Evolutionary conservation across 1,140 invertebrate species (phyloP), one percentile per base, ranked within the genome.

Genomic region (Leptinotarsa lineolata): DNA sequence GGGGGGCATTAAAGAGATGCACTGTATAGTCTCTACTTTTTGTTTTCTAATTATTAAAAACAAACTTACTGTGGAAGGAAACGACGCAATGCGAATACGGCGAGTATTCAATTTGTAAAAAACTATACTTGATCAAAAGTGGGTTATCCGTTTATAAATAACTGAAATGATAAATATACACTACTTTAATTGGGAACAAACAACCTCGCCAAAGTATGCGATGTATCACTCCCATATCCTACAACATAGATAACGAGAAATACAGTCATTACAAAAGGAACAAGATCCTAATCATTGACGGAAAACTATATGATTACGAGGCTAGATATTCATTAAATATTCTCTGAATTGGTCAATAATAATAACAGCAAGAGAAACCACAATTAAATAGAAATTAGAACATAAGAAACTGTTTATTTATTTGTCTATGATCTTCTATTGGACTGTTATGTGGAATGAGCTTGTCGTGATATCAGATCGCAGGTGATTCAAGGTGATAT

Each of bases 371-470:
- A 54, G n/a, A 54, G 48, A 54, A 54, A 54, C 48, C 48, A 18
- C 48, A n/a, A 54, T 54, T 54, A 54, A 54, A 54, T 54, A 54
- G 48, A 54, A 54, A 54, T 54, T 54, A 54, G 48, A n/a, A 54
- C 48, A 54, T 54, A 8, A 54, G 48, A 18, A 54, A 54, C 48
- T n/a, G 48, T 54, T n/a, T 3, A 54, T 54, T 54, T 54, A 54
- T 54, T 54, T 54, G n/a, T 54, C 48, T 54, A 54, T 54, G 15
- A 39, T 54, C n/a, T 54, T 54, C 48, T 54, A n/a, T n/a, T n/a
- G 6, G 30, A 15, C n/a, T 54, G 48, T 54, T 54, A 54, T 54
- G 48, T 18, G 48, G 16, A 54, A 54, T 54, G 48, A 54, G 2
- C 48, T n/a, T 54, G 15, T 2, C 6, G n/a, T n/a, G 48, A 54